These are phyloP conservation scores for Myanophis thanlyinensis DNA, from an alignment of 2,113 vertebrate species.

Conservation along the genomic window DNA sequence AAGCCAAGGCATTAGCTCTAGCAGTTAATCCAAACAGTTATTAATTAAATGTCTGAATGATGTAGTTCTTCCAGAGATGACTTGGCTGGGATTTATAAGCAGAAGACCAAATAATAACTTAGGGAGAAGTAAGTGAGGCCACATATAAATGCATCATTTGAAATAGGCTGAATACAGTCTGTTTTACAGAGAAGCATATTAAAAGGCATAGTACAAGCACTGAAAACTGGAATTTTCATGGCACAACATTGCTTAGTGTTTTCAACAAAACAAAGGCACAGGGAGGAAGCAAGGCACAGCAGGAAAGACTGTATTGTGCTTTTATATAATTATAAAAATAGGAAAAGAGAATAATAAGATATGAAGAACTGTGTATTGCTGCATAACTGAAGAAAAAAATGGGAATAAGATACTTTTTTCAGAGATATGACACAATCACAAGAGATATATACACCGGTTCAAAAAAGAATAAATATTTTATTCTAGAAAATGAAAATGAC, in stretches of 20 bases:
- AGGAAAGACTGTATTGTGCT: not conserved
- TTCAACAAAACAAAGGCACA: not conserved
- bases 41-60: constrained; percentile 12
- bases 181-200: not conserved
- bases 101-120: not conserved
- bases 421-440: not conserved
- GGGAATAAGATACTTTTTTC: not conserved
- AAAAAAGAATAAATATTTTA: not conserved
- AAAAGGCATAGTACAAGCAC: not conserved
- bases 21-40: constrained; percentile 11
- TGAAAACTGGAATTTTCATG: not conserved
- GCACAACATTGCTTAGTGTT: not conserved
- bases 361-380: not conserved
- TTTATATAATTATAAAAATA: not conserved
- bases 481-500: not conserved
- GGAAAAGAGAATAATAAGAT: not conserved
- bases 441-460: not conserved
- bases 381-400: not conserved
- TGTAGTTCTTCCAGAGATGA: not conserved
- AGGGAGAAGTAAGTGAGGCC: not conserved
- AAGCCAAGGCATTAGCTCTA: constrained; percentile 2
- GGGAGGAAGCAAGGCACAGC: not conserved
- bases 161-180: not conserved
- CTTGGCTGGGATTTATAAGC: not conserved
- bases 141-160: not conserved